phyloP scores from a whole-genome alignment of 1,140 invertebrate genomes.

The Marisa cornuarietis region DNA sequence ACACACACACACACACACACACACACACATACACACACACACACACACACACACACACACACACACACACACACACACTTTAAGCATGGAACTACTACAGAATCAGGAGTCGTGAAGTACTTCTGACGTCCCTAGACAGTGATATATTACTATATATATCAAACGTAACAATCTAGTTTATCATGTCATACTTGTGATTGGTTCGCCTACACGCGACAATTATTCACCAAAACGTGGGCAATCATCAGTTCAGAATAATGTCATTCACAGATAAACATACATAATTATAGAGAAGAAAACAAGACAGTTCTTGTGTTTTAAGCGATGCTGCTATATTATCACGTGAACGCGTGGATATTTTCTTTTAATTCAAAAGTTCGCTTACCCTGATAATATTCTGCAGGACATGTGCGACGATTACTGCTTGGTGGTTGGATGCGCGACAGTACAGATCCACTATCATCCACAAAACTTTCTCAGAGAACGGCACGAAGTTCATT shows the following conservation, averaged over 20 bases:
- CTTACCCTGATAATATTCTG: slow-evolving; percentile 79
- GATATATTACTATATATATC: too few relatives aligned
- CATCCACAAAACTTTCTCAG: slow-evolving; percentile 84
- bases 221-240: background rate
- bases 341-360: background rate
- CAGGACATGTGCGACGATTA: slow-evolving; percentile 80
- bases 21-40: too few relatives aligned
- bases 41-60: too few relatives aligned
- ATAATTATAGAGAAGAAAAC: background rate
- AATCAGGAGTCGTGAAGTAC: too few relatives aligned
- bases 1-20: too few relatives aligned
- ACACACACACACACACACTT: too few relatives aligned
- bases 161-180: too few relatives aligned
- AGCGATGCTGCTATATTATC: background rate
- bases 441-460: slow-evolving; percentile 84
- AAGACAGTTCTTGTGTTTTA: background rate
- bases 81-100: too few relatives aligned
- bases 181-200: too few relatives aligned
- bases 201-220: background rate
- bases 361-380: background rate
- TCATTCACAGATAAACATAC: background rate
- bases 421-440: slow-evolving; percentile 78
- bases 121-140: too few relatives aligned
- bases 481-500: slow-evolving; percentile 89
- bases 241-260: background rate